Conservation (phyloP, 2,888 invertebrate genomes). For the Heliconius cydno region DNA sequence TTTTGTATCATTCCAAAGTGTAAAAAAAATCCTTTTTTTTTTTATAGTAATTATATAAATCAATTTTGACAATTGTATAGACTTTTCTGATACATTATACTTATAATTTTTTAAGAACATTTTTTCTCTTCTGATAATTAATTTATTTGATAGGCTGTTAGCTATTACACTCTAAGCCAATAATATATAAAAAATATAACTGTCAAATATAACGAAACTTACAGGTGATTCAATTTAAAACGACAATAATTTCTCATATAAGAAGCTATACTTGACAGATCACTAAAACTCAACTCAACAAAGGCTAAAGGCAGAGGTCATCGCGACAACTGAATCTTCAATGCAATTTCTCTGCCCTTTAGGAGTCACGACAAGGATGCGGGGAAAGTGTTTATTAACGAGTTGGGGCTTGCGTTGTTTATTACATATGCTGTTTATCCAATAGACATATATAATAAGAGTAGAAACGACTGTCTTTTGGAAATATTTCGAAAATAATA, state of each 20-base stretch:
- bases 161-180: background rate
- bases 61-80: too few relatives aligned
- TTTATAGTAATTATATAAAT: too few relatives aligned
- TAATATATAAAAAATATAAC: background rate
- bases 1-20: too few relatives aligned
- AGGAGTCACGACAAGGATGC: slow-evolving; percentile 51
- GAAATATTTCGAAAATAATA: too few relatives aligned
- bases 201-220: background rate
- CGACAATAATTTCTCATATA: background rate
- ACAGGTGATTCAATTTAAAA: background rate
- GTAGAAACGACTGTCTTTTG: too few relatives aligned
- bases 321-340: slow-evolving; percentile 59
- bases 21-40: too few relatives aligned
- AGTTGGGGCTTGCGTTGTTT: background rate
- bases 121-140: too few relatives aligned
- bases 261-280: slow-evolving; percentile 25
- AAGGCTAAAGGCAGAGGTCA: slow-evolving; percentile 59
- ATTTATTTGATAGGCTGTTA: too few relatives aligned
- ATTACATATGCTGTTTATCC: background rate
- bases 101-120: too few relatives aligned
- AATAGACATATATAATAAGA: background rate
- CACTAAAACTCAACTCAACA: slow-evolving; percentile 21
- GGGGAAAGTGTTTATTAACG: slow-evolving; percentile 33
- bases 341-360: slow-evolving; percentile 69
- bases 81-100: too few relatives aligned